Conservation (phyloP, 2,797 vertebrate genomes). For the Pangasius macronema region DNA sequence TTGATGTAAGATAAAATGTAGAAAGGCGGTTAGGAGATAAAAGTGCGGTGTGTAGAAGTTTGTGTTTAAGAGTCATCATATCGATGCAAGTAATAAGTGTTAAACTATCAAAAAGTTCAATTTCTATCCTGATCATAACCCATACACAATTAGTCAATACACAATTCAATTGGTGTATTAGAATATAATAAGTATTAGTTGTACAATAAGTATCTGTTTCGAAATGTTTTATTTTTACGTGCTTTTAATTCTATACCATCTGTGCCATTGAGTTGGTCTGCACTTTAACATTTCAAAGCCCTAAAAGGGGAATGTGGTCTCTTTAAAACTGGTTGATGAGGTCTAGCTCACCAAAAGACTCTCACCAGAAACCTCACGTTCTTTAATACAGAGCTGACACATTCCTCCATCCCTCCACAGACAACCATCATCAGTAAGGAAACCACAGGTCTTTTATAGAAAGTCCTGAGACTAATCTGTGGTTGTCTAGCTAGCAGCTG, state of each 20-base stretch:
- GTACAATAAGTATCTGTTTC: too few species aligned
- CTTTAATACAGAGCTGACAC: conserved; percentile 32
- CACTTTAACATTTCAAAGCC: conserved; percentile 8
- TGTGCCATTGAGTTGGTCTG: background rate
- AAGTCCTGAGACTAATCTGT: conserved; percentile 38
- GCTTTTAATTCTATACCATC: background rate
- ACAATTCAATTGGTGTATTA: too few species aligned
- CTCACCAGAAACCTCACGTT: conserved; percentile 24
- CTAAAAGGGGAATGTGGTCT: conserved; percentile 14
- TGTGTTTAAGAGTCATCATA: background rate
- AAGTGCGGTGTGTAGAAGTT: background rate
- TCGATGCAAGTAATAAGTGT: background rate
- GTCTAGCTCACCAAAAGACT: conserved; percentile 28
- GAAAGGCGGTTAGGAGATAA: background rate
- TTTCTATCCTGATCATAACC: background rate
- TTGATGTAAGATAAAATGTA: background rate
- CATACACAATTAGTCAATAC: too few species aligned
- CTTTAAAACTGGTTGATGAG: conserved; percentile 15
- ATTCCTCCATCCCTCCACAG: conserved; percentile 15
- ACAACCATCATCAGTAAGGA: conserved; percentile 27
- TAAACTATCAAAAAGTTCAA: background rate
- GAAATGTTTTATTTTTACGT: background rate
- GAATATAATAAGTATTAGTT: too few species aligned
- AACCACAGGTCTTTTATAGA: conserved; percentile 46
- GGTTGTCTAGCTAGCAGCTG: conserved; percentile 43